Base-by-base conservation (phyloP, 1,140 invertebrate genomes). In the Lasioglossum albipes region DNA sequence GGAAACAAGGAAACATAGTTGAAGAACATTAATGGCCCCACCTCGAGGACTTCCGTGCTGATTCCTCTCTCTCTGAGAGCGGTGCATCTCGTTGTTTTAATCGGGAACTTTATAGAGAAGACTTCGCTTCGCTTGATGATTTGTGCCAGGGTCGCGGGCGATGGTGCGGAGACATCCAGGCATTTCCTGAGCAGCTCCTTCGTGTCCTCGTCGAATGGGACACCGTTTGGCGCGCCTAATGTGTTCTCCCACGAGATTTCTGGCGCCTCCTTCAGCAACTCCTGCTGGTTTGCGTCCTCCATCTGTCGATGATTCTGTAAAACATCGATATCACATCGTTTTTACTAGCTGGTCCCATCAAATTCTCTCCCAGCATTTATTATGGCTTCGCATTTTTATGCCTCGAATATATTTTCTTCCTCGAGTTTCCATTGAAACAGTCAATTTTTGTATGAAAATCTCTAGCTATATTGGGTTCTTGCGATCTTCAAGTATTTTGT, bases 51-150 rank as follows among this genome's bases (percentile, higher is more conserved):
- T 27, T 90, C 85, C 22, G 89, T 70, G 71, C 79, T 75, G 57
- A 90, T 75, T 18, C 93, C 90, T 22, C 85, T 75, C 41, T 89
- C 85, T 68, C 84, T 89, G n/a, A 94, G 81, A 3, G 87, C 82
- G 45, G 85, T 80, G 79, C 90, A 92, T 71, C 90, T 90, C 7
- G 91, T 74, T 1, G 89, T 87, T 57, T 90, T 88, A 45, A 93
- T 88, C 20, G 93, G 93, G 75, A 94, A 94, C n/a, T 88, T 75
- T 7, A 92, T 81, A 6, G 93, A 92, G 80, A 94, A 94, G 12
- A 84, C 80, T n/a, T 91, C 89, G 83, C 93, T 94, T n/a, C 90
- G 90, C 45, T 91, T 88, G 3, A 93, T 89, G 62, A 94, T 74
- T n/a, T 92, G 89, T n/a, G 87, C 13, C 31, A 93, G 64, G 31